Percentiles rank a stretch among this genome's conserved stretches.
Evolutionary conservation across 2,113 vertebrate species (phyloP).

Genomic region (Chelonoidis abingdonii): DNA sequence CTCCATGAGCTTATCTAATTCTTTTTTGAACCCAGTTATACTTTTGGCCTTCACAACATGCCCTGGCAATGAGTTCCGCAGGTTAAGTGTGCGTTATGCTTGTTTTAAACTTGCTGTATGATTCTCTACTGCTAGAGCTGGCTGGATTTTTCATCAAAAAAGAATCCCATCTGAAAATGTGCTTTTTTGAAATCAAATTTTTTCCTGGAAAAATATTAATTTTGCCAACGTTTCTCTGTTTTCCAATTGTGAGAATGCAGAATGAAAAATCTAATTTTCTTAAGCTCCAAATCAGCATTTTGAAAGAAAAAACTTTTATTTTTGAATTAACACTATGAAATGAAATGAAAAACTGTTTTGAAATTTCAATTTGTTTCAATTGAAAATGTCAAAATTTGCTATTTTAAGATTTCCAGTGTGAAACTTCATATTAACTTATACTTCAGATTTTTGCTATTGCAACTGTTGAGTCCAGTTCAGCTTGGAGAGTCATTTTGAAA

Average conservation of each 20-base stretch:
- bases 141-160: not conserved
- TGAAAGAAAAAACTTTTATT: not conserved
- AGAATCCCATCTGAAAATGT: not conserved
- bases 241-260: fast-evolving
- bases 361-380: fast-evolving
- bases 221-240: not conserved
- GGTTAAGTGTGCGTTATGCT: not conserved
- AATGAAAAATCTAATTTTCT: not conserved
- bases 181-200: not conserved
- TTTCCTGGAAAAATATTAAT: not conserved
- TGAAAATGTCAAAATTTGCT: fast-evolving
- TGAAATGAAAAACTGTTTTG: not conserved
- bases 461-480: fast-evolving
- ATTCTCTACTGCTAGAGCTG: not conserved
- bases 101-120: not conserved
- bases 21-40: not conserved
- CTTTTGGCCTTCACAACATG: not conserved
- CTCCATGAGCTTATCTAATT: not conserved
- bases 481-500: fast-evolving
- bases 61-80: not conserved
- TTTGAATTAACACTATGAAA: not conserved
- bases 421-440: not conserved
- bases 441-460: not conserved
- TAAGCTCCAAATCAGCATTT: not conserved
- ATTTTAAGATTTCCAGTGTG: not conserved